Evolutionary conservation across 2,113 vertebrate species (phyloP).

Genomic region (Epinephelus lanceolatus): DNA sequence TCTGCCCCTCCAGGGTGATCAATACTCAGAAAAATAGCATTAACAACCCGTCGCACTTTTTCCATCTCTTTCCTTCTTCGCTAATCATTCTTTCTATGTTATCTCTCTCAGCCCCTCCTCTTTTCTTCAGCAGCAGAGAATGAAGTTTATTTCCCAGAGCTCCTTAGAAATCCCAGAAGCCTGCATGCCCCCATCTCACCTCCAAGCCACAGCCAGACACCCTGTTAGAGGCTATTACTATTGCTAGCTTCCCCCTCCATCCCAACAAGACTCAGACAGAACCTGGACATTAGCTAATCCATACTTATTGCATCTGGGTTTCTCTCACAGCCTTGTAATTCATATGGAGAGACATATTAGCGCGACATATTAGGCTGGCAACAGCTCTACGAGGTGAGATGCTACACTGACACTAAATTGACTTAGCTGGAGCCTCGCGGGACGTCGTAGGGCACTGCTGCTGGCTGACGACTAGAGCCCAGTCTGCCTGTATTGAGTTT

Average conservation of each 20-base stretch:
- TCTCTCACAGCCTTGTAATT: conserved; percentile 86
- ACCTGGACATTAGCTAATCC: conserved; percentile 85
- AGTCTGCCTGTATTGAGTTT: conserved; percentile 80
- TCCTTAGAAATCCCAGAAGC: conserved; percentile 68
- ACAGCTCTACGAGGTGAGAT: conserved; percentile 81
- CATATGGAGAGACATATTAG: conserved; percentile 88
- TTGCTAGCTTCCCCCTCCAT: conserved; percentile 60
- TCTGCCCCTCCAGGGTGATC: conserved; percentile 75
- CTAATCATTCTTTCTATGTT: conserved; percentile 76
- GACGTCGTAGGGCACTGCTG: conserved; percentile 67
- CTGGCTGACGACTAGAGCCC: conserved; percentile 58
- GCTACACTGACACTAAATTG: conserved; percentile 83
- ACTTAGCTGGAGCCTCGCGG: conserved; percentile 76
- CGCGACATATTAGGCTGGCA: conserved; percentile 81
- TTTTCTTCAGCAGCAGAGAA: conserved; percentile 55
- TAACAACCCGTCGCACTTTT: conserved; percentile 61
- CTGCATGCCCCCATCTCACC: conserved; percentile 67
- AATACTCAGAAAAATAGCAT: conserved; percentile 76
- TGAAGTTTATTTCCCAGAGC: conserved; percentile 79
- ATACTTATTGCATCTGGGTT: conserved; percentile 85
- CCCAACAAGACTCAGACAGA: conserved; percentile 80
- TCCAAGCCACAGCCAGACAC: conserved; percentile 78
- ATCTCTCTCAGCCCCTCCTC: conserved; percentile 51
- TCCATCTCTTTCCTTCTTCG: conserved; percentile 61
- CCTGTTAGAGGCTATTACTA: conserved; percentile 75